Evolutionary conservation across 2,888 invertebrate species (phyloP), one percentile per base, ranked within the genome.

Genomic region (Dicranocentrus wangi): DNA sequence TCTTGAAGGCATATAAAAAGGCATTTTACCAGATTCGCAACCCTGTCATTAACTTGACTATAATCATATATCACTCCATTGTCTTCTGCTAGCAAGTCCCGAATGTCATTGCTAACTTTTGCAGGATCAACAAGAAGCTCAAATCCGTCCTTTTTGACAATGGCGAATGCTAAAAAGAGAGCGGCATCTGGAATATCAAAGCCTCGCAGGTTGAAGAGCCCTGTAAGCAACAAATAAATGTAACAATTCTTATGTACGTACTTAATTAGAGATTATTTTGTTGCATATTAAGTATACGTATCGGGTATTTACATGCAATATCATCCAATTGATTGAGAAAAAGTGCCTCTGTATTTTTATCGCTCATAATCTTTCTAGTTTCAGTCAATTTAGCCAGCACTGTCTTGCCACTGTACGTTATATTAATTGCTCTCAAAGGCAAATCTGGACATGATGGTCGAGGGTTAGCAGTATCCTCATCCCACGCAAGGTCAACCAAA

Each of bases 131-230:
- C 90, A 88, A 94, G 95, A 27, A 96, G 87, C 61, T 90, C 90
- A 91, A 88, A 28, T 91, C 90, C 0, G 88, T 87, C 13, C 91
- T 91, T 2, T 94, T 88, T 82, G 1, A 87, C 82, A 55, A 84
- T 82, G 10, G 93, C 90, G 87, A 93, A 95, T 0, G 93, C 91
- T 88, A 93, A 94, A 88, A 95, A 94, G 0, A 95, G 94, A 0
- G 97, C 97, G 88, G 96, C 97, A 90, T 92, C 96, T 25, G 92
- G 91, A 81, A 97, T 96, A 88, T 98, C 97, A 1, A 93, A 92
- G 8, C 97, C 97, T 77, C 98, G 91, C 17, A 97, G 90, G 89
- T 98, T 98, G 51, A 97, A 90, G 1, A 95, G 90, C 91, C 94
- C 93, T 93, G 87, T 87, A 75, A 87, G 83, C 66, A 60, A 86